Base-by-base conservation (phyloP, 2,888 invertebrate species). In the Phortica okadai region DNA sequence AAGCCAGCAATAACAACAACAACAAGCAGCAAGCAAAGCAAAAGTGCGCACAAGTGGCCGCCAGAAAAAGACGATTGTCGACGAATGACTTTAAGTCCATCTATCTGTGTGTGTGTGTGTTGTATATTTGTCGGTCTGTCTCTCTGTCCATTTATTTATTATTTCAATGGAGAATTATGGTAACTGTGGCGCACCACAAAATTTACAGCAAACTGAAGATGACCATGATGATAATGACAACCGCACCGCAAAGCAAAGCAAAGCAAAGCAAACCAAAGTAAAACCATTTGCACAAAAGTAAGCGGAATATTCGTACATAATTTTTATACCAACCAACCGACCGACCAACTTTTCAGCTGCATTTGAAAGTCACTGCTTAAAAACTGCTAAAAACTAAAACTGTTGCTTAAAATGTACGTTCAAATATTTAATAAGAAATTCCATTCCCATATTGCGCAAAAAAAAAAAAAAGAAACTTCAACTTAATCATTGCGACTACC, bases 341-440 rank as follows among this genome's bases (percentile, higher is more conserved):
- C n/a, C 54, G 54, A 54, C 54, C 10, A n/a, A 54, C 54, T 10
- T n/a, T 54, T 33, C 33, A 33, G 33, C 25, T 25, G 25, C 62
- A 16, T 25, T 62, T 62, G 62, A 62, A 62, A 62, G 62, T 62
- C 62, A 25, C 25, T 62, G 62, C 50, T 50, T 50, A 50, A 45
- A 45, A 50, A 50, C 14, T 14, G 50, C 14, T 50, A 50, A 50
- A 50, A 50, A 50, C 50, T 14, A 50, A 50, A 50, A 50, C 14
- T 8, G 21, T 11, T 62, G 21, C 16, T 25, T 16, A 16, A 62
- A 62, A 16, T 45, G 21, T 45, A 45, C 69, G 69, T 69, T 69
- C 81, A 87, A 84, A 86, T 82, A 86, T 84, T 84, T 79, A 84
- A 87, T 85, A 87, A 81, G 82, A 83, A 83, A 84, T 78, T 83